Conservation (phyloP, 2,888 invertebrate species). For the Acrobasis suavella region DNA sequence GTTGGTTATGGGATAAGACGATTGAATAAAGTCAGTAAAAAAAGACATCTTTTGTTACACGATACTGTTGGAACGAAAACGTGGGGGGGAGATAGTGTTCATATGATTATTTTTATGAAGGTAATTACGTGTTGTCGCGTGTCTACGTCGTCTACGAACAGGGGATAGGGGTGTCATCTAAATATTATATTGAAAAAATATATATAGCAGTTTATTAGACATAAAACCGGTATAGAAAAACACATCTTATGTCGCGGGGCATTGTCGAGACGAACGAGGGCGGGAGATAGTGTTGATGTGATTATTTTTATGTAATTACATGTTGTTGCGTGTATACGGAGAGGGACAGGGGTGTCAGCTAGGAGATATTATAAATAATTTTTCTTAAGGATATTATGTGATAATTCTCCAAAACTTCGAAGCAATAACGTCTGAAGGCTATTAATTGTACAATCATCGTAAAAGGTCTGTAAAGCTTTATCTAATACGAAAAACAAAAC, state of each 20-base stretch:
- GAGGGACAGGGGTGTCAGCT: slow-evolving; percentile 19
- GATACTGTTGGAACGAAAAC: slow-evolving; percentile 14
- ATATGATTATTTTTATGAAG: slow-evolving; percentile 35
- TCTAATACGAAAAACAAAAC: no score
- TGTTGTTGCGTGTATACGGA: slow-evolving; percentile 21
- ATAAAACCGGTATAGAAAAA: neutral
- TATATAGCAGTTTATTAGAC: neutral
- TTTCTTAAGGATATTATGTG: neutral
- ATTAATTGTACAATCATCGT: no score
- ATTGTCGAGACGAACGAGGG: neutral
- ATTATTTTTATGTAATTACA: slow-evolving; percentile 38
- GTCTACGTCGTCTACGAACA: slow-evolving; percentile 9
- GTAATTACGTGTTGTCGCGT: slow-evolving; percentile 31
- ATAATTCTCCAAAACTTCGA: no score
- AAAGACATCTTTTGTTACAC: slow-evolving; percentile 10
- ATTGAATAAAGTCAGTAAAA: neutral
- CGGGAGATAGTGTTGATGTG: slow-evolving; percentile 26
- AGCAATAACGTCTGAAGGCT: no score
- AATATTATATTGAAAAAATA: no score
- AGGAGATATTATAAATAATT: neutral
- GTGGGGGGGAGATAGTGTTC: slow-evolving; percentile 20
- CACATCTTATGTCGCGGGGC: neutral
- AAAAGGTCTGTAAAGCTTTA: no score
- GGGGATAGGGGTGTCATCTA: slow-evolving; percentile 17
- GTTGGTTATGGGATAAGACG: no score